Evolutionary conservation across 2,797 vertebrate species (phyloP), one percentile per base, ranked within the genome.

Genomic region (Monodelphis domestica): DNA sequence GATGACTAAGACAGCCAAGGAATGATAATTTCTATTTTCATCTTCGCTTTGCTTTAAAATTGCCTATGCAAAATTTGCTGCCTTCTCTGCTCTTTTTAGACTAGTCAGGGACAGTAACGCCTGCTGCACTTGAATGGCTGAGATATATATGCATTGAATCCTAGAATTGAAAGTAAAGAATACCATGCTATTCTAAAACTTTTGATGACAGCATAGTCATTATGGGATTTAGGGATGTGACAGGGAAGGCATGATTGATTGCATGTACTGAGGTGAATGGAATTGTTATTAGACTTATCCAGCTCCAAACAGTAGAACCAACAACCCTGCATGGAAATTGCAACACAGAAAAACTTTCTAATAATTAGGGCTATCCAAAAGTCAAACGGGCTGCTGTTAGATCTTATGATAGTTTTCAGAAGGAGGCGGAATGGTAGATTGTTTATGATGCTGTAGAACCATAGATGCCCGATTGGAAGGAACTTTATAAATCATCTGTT

Each of bases 1-100:
- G 54, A 56, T 91, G 90, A 95, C 53, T 91, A 57, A 91, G 59
- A 91, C 87, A 89, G 33, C 38, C 84, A 54, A 93, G 51, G 21
- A 54, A n/a, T 12, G 30, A 3, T 89, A n/a, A 78, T 38, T 94
- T 89, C 53, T 78, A 5, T 15, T 96, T 94, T 87, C 4, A 59
- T 9, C 4, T 0, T 53, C 33, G 53, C 1, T n/a, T 52, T 52
- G 63, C 12, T 57, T 87, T 33, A 17, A n/a, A n/a, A 92, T 89
- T 95, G 84, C 90, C 63, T 91, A 45, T 15, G 45, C 26, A 54
- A 53, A 95, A 10, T 28, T 56, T 96, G 45, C 70, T 0, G 12
- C 53, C 53, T 2, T 52, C 30, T 89, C 45, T 51, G 56, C 63
- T 70, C 21, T 30, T 89, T 95, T 95, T n/a, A 88, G 54, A 93